phyloP scores from a whole-genome alignment of 1,140 invertebrate species.

The Aphaenogaster ashmeadi region DNA sequence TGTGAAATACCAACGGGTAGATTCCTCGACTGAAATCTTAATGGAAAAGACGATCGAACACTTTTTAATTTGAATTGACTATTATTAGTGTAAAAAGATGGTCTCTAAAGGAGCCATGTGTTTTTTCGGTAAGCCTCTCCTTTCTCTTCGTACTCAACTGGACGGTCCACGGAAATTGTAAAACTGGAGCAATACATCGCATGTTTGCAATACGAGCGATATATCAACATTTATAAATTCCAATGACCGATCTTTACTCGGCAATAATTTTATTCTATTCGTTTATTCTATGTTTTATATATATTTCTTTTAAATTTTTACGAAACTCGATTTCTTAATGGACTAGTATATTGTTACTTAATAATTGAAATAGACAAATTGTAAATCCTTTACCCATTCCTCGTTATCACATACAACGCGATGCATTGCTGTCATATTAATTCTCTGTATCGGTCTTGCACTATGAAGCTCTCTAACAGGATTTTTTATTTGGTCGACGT shows the following conservation, averaged over 20 bases:
- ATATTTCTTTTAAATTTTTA: neutral
- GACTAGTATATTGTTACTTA: neutral
- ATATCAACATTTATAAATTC: neutral
- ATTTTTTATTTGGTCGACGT: slow-evolving; percentile 50
- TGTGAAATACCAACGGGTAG: slow-evolving; percentile 2
- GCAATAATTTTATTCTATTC: neutral
- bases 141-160: slow-evolving; percentile 56
- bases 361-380: slow-evolving; percentile 20
- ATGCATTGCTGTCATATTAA: slow-evolving; percentile 40
- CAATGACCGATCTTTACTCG: neutral
- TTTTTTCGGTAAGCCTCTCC: slow-evolving; percentile 30
- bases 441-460: slow-evolving; percentile 32
- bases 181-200: slow-evolving; percentile 33
- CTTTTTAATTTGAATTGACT: slow-evolving; percentile 55
- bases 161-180: slow-evolving; percentile 65
- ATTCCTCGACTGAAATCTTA: slow-evolving; percentile 29
- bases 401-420: slow-evolving; percentile 28
- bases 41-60: slow-evolving; percentile 47
- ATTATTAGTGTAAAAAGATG: slow-evolving; percentile 52
- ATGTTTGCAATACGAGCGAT: slow-evolving; percentile 2
- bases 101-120: slow-evolving; percentile 43
- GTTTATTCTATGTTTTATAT: neutral
- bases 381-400: neutral
- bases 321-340: neutral
- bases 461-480: slow-evolving; percentile 10